These are phyloP conservation scores for Carcina quercana DNA, from an alignment of 2,888 invertebrate genomes.

Conservation along the genomic window DNA sequence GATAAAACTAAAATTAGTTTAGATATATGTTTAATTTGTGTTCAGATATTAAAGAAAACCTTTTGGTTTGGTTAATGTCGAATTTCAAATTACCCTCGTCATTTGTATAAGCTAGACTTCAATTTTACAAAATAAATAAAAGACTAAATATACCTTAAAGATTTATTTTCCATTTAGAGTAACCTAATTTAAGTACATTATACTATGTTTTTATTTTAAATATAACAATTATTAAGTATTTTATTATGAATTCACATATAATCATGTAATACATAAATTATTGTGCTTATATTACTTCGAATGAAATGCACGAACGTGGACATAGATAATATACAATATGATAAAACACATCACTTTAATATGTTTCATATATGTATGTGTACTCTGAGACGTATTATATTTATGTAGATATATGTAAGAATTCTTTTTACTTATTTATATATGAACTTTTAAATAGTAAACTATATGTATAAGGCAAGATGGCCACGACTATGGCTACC, in stretches of 20 bases:
- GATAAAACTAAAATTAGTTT: constrained; percentile 27
- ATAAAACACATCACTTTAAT: constrained; percentile 27
- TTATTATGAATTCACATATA: constrained; percentile 59
- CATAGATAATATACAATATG: constrained; percentile 30
- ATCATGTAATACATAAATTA: constrained; percentile 45
- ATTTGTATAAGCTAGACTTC: too few relatives aligned
- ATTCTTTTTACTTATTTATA: constrained; percentile 8
- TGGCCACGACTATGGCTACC: constrained; percentile 67
- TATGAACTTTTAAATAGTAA: constrained; percentile 31
- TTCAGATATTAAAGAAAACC: too few relatives aligned
- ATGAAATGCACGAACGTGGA: constrained; percentile 70
- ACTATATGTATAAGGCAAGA: constrained; percentile 61
- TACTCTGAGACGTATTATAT: constrained; percentile 17
- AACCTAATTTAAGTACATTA: constrained; percentile 67
- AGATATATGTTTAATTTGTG: too few relatives aligned
- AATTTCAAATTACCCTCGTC: too few relatives aligned
- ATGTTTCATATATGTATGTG: constrained; percentile 22
- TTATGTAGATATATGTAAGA: constrained; percentile 49
- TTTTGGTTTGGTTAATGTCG: too few relatives aligned
- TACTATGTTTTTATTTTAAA: constrained; percentile 61
- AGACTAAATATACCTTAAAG: constrained; percentile 45
- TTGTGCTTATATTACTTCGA: constrained; percentile 67
- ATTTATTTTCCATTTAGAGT: constrained; percentile 66
- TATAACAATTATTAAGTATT: constrained; percentile 66
- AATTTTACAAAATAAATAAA: neutral